phyloP scores from a whole-genome alignment of 2,797 vertebrate genomes.

The Falco rusticolus region DNA sequence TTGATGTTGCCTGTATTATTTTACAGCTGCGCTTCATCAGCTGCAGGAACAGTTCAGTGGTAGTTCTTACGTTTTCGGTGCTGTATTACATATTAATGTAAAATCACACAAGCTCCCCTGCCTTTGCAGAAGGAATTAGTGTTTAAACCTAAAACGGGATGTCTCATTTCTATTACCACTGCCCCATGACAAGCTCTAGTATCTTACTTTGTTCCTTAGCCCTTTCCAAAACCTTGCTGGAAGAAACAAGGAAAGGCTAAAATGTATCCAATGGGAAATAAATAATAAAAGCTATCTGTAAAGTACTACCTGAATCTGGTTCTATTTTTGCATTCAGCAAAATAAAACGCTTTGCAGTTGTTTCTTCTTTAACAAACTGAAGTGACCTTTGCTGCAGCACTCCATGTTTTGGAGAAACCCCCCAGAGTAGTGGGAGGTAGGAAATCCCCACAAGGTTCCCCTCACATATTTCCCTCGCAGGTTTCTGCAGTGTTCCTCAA shows the following conservation, averaged over 20 bases:
- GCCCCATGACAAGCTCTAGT: neutral
- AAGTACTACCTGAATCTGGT: neutral
- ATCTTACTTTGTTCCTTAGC: neutral
- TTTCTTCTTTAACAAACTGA: neutral
- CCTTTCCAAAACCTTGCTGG: neutral
- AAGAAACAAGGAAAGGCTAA: neutral
- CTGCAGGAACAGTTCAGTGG: neutral
- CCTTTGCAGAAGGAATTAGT: neutral
- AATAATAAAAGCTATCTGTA: neutral
- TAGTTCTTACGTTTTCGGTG: neutral
- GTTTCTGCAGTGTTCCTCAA: slow-evolving; percentile 27
- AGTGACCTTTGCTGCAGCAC: neutral
- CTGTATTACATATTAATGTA: neutral
- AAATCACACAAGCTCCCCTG: neutral
- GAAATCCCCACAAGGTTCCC: slow-evolving; percentile 58
- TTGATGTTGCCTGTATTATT: neutral
- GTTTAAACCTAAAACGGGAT: neutral
- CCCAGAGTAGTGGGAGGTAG: slow-evolving; percentile 34
- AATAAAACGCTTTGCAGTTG: neutral
- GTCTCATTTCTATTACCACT: neutral
- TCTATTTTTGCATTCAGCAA: neutral
- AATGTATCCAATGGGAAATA: neutral
- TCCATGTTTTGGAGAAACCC: slow-evolving; percentile 31
- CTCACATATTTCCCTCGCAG: slow-evolving; percentile 10
- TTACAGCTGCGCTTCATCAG: neutral